A percentile compares a stretch with the other conserved stretches of the same genome.
Conservation (phyloP, 92 coral and sea anemone species). For the Paramuricea clavata region DNA sequence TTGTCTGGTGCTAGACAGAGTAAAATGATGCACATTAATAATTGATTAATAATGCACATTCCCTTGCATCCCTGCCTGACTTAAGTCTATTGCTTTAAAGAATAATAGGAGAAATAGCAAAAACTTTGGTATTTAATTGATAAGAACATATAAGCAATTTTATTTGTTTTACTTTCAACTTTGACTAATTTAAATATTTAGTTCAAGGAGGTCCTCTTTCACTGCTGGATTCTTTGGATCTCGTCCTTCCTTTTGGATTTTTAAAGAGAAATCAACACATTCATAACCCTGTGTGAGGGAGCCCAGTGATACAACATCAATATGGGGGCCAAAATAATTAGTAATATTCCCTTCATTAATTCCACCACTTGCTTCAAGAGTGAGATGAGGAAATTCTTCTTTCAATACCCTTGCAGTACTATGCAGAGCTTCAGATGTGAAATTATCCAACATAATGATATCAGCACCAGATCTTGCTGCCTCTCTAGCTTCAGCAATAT, state of each 20-base stretch:
- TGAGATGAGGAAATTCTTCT: constrained; percentile 80
- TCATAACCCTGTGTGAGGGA: constrained; percentile 88
- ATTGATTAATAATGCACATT: too few relatives aligned
- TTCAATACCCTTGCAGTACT: constrained; percentile 77
- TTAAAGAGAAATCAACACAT: constrained; percentile 87
- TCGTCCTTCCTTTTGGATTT: constrained; percentile 87
- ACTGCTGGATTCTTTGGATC: constrained; percentile 86
- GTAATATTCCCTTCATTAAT: constrained; percentile 74
- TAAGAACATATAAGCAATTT: too few relatives aligned
- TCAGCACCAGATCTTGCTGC: constrained; percentile 92
- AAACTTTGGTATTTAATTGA: background rate
- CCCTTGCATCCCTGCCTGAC: too few relatives aligned
- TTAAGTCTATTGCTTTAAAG: too few relatives aligned
- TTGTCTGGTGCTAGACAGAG: too few relatives aligned
- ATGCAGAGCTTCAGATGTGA: constrained; percentile 84
- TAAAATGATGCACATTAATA: too few relatives aligned
- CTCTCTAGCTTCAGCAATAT: constrained; percentile 83
- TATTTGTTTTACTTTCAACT: background rate
- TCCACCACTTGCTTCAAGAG: constrained; percentile 97
- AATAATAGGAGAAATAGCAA: background rate
- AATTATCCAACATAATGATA: constrained; percentile 93
- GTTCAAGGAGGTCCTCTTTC: constrained; percentile 39
- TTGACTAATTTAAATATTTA: constrained; percentile 14
- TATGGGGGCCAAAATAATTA: constrained; percentile 84
- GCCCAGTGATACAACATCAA: constrained; percentile 92